A percentile compares a stretch with the other conserved stretches of the same genome.
Evolutionary conservation across 2,797 vertebrate species (phyloP).

Genomic region (Sebastes kiyomatsui): DNA sequence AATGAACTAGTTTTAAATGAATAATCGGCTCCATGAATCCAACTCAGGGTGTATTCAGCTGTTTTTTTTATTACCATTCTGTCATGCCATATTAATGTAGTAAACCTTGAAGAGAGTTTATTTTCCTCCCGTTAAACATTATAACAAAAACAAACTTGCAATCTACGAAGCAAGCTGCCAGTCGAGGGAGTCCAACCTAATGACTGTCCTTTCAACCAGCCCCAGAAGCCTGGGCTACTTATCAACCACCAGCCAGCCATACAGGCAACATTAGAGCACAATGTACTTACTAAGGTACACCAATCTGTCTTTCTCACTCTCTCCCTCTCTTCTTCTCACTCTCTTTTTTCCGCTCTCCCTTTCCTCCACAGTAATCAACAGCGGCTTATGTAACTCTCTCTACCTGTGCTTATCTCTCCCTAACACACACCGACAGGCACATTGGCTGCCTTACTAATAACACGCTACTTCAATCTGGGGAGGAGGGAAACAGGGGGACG

Average conservation of each 20-base stretch:
- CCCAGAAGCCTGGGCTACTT: slow-evolving; percentile 71
- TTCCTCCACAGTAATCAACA: slow-evolving; percentile 82
- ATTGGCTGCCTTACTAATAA: slow-evolving; percentile 86
- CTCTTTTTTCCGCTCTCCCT: slow-evolving; percentile 55
- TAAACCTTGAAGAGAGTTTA: slow-evolving; percentile 41
- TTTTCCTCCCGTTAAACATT: slow-evolving; percentile 49
- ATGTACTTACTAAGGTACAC: slow-evolving; percentile 78
- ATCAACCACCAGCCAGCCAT: slow-evolving; percentile 77
- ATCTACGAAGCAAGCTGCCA: slow-evolving; percentile 59
- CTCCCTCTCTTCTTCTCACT: slow-evolving; percentile 50
- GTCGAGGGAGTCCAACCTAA: slow-evolving; percentile 61
- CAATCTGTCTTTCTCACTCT: slow-evolving; percentile 72
- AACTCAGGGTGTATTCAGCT: not conserved
- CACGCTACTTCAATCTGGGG: slow-evolving; percentile 65
- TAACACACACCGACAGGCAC: slow-evolving; percentile 82
- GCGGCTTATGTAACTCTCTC: slow-evolving; percentile 84
- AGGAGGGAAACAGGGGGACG: slow-evolving; percentile 24
- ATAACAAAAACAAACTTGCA: slow-evolving; percentile 54
- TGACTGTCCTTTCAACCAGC: slow-evolving; percentile 74
- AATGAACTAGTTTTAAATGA: not conserved
- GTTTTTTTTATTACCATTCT: not conserved
- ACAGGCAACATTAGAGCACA: slow-evolving; percentile 78
- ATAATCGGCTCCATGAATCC: not conserved
- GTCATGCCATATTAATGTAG: slow-evolving; percentile 36
- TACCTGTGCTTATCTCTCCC: slow-evolving; percentile 86